Base-by-base conservation (phyloP, 2,888 invertebrate species). In the Imbricaverruca yamaguchii region DNA sequence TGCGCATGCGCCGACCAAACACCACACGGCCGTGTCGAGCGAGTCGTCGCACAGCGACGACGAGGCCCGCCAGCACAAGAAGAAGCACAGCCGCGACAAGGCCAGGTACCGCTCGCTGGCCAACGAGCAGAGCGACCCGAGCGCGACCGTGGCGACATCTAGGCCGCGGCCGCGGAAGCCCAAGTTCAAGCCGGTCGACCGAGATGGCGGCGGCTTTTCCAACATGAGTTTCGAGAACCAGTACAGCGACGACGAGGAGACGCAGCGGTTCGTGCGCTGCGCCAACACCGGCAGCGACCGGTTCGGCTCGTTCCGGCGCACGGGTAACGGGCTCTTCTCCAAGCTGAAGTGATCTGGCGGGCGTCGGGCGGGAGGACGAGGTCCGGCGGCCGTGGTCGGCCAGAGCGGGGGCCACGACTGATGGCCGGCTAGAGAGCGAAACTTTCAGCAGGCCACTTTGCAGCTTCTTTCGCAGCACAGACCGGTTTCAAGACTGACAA, bases 191-290 rank as follows among this genome's bases (percentile, higher is more conserved):
- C 0, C 39, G 13, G 11, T 39, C 12, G 69, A 69, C 39, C 2
- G 69, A 69, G 69, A 69, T 25, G 69, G 69, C 69, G 69, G 69
- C 7, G 69, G 69, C 13, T 69, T 69, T 15, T 25, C 69, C 69
- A 69, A 69, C 15, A 0, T 69, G 25, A 69, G 69, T 15, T 69
- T 69, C 15, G 69, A 69, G 15, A 69, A 69, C 15, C 69, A 69
- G n/a, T 69, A 39, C 15, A 69, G 69, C 39, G 69, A 69, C 39
- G 69, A 69, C 7, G 69, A 69, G 12, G 69, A 69, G 39, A 69
- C 69, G 39, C 69, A 69, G 69, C 12, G 13, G 6, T 69, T 69
- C 39, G 39, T 69, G 39, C 25, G 69, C 11, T 25, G 69, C 15
- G 39, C 39, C 25, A 69, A 39, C 39, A 2, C 69, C 7, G 39